These are phyloP conservation scores for Netelia melanura DNA, from an alignment of 2,888 invertebrate genomes.

Conservation along the genomic window DNA sequence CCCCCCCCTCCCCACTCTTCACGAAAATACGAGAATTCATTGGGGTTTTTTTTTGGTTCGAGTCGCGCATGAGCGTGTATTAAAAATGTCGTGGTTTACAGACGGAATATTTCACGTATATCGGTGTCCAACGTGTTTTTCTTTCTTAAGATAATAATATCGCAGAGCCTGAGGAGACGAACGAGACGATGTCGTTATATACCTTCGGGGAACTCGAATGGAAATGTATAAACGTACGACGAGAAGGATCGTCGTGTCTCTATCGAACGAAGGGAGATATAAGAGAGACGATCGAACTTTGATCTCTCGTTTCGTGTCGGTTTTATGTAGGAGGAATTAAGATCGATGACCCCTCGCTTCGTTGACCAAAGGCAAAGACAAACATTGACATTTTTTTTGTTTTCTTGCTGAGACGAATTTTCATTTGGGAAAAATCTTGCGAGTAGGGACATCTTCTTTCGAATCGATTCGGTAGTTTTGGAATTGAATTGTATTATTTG, in stretches of 20 bases:
- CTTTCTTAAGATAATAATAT: slow-evolving; percentile 67
- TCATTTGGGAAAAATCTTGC: neutral
- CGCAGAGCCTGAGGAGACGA: slow-evolving; percentile 1
- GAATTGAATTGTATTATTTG: too few species aligned
- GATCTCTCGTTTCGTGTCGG: slow-evolving; percentile 50
- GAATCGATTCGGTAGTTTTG: too few species aligned
- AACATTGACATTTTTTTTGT: slow-evolving; percentile 21
- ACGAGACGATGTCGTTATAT: slow-evolving; percentile 27
- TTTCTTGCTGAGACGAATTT: slow-evolving; percentile 1
- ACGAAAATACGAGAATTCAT: slow-evolving; percentile 8
- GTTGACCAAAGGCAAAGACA: slow-evolving; percentile 31
- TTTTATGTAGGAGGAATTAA: slow-evolving; percentile 50
- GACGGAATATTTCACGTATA: slow-evolving; percentile 41
- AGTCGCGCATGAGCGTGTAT: neutral
- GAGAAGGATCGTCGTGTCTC: slow-evolving; percentile 21
- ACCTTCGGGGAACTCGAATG: slow-evolving; percentile 51
- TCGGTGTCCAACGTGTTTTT: slow-evolving; percentile 61
- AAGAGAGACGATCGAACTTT: slow-evolving; percentile 64
- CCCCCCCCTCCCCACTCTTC: slow-evolving; percentile 19
- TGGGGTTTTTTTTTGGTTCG: slow-evolving; percentile 29
- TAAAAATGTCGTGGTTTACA: slow-evolving; percentile 19
- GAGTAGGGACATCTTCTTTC: neutral
- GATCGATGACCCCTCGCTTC: slow-evolving; percentile 46
- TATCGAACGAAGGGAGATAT: slow-evolving; percentile 18
- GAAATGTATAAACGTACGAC: slow-evolving; percentile 48